Evolutionary conservation across 1,140 invertebrate species (phyloP).

Genomic region (Lepidurus arcticus): DNA sequence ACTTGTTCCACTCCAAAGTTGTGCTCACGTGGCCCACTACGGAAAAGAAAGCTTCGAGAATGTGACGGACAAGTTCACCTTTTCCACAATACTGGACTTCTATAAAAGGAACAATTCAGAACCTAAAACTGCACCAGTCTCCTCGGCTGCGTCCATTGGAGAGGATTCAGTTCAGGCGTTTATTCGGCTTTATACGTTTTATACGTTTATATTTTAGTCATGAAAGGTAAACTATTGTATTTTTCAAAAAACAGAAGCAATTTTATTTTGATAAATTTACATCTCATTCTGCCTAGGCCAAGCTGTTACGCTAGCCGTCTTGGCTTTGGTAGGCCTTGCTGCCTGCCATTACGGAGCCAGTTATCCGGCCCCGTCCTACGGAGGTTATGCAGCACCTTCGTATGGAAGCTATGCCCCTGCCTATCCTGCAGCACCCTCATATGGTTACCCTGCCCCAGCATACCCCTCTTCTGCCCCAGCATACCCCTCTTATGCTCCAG

Average conservation of each 20-base stretch:
- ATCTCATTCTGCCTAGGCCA: not conserved
- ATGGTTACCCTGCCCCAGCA: not conserved
- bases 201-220: not conserved
- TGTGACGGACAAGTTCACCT: not conserved
- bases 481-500: not conserved
- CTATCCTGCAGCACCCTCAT: not conserved
- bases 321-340: not conserved
- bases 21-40: not conserved
- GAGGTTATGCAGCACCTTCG: not conserved
- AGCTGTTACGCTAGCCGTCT: not conserved
- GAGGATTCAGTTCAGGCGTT: not conserved
- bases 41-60: not conserved
- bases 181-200: not conserved
- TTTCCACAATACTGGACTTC: not conserved
- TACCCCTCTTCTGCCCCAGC: not conserved
- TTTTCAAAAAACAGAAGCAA: not conserved
- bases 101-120: not conserved
- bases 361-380: not conserved
- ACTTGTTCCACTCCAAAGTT: not conserved
- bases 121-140: not conserved
- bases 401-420: constrained; percentile 5
- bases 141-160: not conserved
- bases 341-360: not conserved
- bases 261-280: not conserved
- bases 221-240: not conserved